phyloP scores from a whole-genome alignment of 2,888 invertebrate genomes.

The Malacosoma neustria region DNA sequence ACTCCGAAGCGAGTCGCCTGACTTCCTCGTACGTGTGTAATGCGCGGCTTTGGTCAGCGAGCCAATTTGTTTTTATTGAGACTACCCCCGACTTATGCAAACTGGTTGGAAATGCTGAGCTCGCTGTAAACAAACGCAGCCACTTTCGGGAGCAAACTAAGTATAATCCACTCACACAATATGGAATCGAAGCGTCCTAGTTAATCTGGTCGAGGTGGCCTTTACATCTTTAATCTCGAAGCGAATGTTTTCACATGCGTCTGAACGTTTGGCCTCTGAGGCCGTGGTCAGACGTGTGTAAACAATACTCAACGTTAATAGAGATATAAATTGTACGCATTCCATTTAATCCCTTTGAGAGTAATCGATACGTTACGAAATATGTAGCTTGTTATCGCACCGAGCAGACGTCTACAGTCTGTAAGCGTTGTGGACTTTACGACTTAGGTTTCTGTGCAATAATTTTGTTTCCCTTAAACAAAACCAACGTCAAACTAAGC shows the following conservation, averaged over 20 bases:
- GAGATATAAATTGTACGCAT: constrained; percentile 69
- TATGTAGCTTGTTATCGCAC: constrained; percentile 45
- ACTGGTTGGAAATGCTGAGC: constrained; percentile 67
- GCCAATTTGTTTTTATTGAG: constrained; percentile 74
- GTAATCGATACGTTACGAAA: constrained; percentile 48
- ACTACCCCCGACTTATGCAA: constrained; percentile 72
- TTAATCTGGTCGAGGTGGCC: constrained; percentile 31
- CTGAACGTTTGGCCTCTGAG: constrained; percentile 51
- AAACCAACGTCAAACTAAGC: constrained; percentile 33
- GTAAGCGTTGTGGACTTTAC: constrained; percentile 23
- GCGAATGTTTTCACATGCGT: constrained; percentile 65
- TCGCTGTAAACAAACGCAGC: constrained; percentile 62
- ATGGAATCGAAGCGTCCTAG: constrained; percentile 24
- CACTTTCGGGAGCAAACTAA: constrained; percentile 21
- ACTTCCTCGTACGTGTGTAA: constrained; percentile 70
- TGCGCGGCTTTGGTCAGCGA: constrained; percentile 59
- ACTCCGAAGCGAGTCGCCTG: constrained; percentile 53
- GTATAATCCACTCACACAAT: constrained; percentile 16
- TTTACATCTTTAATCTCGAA: constrained; percentile 65
- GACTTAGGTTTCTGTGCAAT: constrained; percentile 11
- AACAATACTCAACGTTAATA: constrained; percentile 69
- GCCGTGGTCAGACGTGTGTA: constrained; percentile 56
- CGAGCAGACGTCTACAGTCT: constrained; percentile 27
- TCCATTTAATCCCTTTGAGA: constrained; percentile 64
- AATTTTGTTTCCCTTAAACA: constrained; percentile 26